A percentile compares a stretch with the other conserved stretches of the same genome.
These are phyloP conservation scores for Macrosoma leucophasiata DNA, from an alignment of 2,888 invertebrate species.

Conservation along the genomic window DNA sequence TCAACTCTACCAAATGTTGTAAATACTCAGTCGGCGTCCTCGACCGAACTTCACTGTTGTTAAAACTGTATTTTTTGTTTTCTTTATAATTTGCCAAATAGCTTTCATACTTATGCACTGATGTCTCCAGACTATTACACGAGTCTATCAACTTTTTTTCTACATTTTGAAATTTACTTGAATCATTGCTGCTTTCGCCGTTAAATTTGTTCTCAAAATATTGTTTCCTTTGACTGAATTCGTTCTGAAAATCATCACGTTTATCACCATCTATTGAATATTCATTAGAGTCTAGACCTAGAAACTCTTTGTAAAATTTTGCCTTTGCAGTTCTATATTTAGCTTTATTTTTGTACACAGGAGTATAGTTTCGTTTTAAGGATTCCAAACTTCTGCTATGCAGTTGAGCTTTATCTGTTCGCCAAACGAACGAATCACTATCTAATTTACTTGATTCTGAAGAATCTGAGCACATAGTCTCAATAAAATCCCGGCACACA, in stretches of 20 bases:
- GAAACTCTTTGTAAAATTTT: conserved; percentile 40
- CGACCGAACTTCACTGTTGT: conserved; percentile 12
- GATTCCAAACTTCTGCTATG: conserved; percentile 21
- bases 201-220: conserved; percentile 33
- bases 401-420: conserved; percentile 28
- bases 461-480: conserved; percentile 37
- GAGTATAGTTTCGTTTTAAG: conserved; percentile 32
- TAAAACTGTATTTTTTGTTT: conserved; percentile 18
- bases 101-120: conserved; percentile 46
- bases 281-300: conserved; percentile 39
- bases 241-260: conserved; percentile 23
- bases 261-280: too few relatives aligned
- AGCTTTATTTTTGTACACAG: conserved; percentile 38
- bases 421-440: conserved; percentile 48
- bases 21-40: conserved; percentile 73
- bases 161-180: conserved; percentile 33
- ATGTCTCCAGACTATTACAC: conserved; percentile 46
- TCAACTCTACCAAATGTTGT: conserved; percentile 72
- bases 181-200: conserved; percentile 16
- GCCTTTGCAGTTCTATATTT: conserved; percentile 37
- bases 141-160: conserved; percentile 48
- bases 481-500: conserved; percentile 29
- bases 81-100: conserved; percentile 38
- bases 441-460: conserved; percentile 45
- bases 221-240: conserved; percentile 28